Base-by-base conservation (phyloP, 2,888 invertebrate genomes). In the Amphipoea lucens region DNA sequence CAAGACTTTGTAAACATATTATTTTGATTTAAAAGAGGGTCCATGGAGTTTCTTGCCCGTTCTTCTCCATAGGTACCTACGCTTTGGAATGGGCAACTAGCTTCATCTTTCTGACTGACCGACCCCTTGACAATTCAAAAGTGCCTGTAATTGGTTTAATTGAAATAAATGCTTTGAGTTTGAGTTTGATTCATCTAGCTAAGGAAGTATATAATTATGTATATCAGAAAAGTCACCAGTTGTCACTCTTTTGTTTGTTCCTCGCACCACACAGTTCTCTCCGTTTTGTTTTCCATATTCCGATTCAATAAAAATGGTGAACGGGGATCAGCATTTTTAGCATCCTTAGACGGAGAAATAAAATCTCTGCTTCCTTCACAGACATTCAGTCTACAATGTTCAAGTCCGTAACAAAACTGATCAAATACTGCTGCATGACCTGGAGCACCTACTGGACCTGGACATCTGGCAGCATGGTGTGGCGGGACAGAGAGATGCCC, bases 391-490 rank as follows among this genome's bases (percentile, higher is more conserved):
- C 3, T 90, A 93, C 76, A 90, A 91, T 0, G 86, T 95, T 7
- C 82, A 91, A 70, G 76, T 94, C 2, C 85, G 85, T 0, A 82
- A 90, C 11, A 66, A 48, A 3, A 67, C 84, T 0, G 91, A 94
- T 36, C 83, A 87, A 45, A 69, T 86, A 1, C 77, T 92, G 5
- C 81, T 91, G 20, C 73, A 76, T 9, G 69, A 79, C 4, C 29
- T 83, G 45, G 91, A 92, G 68, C 4, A 77, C 0, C 76, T 82
- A 4, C 66, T 92, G 7, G 85, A 91, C 42, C 69, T 94, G 62
- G 95, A 95, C 75, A 80, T 93, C 7, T 95, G 94, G 94, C 88
- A 91, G 72, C 87, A 92, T 60, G 95, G 94, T 0, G 84, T 84
- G 12, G 90, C 92, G 0, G 90, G 79, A 0, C 66, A 74, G 1